phyloP scores from a whole-genome alignment of 1,140 invertebrate species.

The Pseudomyrmex concolor region DNA sequence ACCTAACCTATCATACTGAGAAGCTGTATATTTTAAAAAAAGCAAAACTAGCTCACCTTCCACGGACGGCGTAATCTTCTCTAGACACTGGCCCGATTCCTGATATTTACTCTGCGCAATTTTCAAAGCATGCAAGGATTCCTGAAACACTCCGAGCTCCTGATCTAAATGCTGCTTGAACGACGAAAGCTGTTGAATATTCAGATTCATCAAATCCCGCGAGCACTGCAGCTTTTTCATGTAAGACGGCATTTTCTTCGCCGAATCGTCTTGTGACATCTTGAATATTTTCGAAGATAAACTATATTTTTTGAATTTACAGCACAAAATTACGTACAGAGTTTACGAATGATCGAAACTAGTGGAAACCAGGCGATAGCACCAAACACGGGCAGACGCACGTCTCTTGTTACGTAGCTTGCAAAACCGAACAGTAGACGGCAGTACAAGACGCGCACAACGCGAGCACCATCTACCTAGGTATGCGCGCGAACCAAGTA shows the following conservation, averaged over 20 bases:
- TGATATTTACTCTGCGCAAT: constrained; percentile 95
- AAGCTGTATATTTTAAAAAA: not conserved
- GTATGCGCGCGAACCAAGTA: not conserved
- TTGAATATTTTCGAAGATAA: constrained; percentile 51
- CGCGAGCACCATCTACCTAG: constrained; percentile 39
- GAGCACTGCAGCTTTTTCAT: constrained; percentile 89
- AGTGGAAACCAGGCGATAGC: not conserved
- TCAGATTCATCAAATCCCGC: constrained; percentile 91
- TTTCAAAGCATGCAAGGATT: constrained; percentile 95
- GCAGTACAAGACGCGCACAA: not conserved
- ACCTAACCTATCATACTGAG: constrained; percentile 68
- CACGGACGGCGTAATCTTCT: constrained; percentile 90
- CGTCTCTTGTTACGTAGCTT: not conserved
- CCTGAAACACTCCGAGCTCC: constrained; percentile 94
- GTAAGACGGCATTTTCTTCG: constrained; percentile 84
- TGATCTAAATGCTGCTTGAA: constrained; percentile 95
- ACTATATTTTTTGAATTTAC: not conserved
- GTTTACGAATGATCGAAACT: not conserved
- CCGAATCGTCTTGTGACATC: constrained; percentile 87
- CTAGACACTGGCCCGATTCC: constrained; percentile 93
- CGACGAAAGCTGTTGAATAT: constrained; percentile 91
- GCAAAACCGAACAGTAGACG: not conserved
- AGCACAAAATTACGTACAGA: not conserved
- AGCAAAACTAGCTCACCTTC: constrained; percentile 85
- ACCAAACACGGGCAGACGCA: constrained; percentile 61